phyloP scores from a whole-genome alignment of 92 coral and sea anemone species.

The Zoanthus sociatus region DNA sequence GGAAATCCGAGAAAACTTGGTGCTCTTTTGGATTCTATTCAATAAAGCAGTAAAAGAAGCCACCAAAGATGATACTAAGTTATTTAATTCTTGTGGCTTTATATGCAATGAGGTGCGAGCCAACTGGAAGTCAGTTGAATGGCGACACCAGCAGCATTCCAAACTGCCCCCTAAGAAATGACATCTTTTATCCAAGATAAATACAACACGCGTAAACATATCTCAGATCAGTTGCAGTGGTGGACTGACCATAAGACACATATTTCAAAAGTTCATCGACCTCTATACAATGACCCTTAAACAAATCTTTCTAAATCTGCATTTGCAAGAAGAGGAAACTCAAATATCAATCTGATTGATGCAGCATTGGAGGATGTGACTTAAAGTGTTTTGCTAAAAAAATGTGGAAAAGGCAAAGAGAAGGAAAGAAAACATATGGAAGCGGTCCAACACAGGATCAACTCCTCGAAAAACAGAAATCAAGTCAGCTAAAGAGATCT shows the following conservation, averaged over 20 bases:
- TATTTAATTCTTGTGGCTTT: constrained; percentile 64
- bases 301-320: constrained; percentile 9
- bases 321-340: constrained; percentile 23
- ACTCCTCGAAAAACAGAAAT: constrained; percentile 6
- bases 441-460: constrained; percentile 33
- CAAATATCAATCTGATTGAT: constrained; percentile 30
- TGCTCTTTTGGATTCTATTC: constrained; percentile 22
- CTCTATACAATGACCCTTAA: constrained; percentile 45
- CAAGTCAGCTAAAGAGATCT: constrained; percentile 20
- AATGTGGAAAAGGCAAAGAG: constrained; percentile 6
- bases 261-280: constrained; percentile 42
- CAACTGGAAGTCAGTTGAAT: constrained; percentile 58
- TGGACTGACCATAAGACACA: constrained; percentile 45
- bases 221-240: constrained; percentile 45
- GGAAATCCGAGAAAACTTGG: not conserved
- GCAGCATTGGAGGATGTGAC: constrained; percentile 50
- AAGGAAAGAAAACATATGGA: constrained; percentile 14
- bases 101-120: constrained; percentile 70
- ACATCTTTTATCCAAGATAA: constrained; percentile 20
- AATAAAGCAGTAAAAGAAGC: constrained; percentile 28
- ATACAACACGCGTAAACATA: constrained; percentile 3
- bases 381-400: constrained; percentile 29
- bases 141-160: constrained; percentile 24
- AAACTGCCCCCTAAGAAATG: not conserved
- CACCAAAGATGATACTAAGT: constrained; percentile 41